phyloP scores from a whole-genome alignment of 1,140 invertebrate species.

The Nebria ingens region DNA sequence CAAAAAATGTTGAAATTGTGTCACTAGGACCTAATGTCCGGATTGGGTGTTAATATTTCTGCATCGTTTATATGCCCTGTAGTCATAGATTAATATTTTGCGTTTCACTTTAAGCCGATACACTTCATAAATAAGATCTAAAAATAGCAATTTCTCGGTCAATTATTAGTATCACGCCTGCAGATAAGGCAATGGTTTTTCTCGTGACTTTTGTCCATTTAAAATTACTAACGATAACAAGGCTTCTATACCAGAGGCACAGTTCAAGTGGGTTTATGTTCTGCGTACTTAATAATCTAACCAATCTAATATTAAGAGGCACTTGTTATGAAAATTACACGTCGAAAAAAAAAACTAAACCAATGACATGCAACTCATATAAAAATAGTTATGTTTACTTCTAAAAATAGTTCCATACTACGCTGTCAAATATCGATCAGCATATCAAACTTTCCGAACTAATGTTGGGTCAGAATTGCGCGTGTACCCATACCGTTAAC shows the following conservation, averaged over 20 bases:
- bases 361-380: not conserved
- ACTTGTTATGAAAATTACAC: not conserved
- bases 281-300: not conserved
- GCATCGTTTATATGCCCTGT: no score
- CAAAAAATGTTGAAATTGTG: no score
- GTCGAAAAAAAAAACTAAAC: no score
- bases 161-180: not conserved
- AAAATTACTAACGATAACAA: not conserved
- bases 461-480: no score
- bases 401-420: not conserved
- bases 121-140: not conserved
- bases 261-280: no score
- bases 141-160: not conserved
- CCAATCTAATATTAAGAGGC: not conserved
- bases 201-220: not conserved
- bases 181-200: not conserved
- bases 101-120: not conserved
- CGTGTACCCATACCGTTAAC: no score
- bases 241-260: not conserved
- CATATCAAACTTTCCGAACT: no score
- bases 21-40: no score
- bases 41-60: no score
- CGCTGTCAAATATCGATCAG: no score
- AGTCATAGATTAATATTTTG: not conserved
- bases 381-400: not conserved